phyloP scores from a whole-genome alignment of 2,113 vertebrate genomes.

The Sminthopsis crassicaudata region DNA sequence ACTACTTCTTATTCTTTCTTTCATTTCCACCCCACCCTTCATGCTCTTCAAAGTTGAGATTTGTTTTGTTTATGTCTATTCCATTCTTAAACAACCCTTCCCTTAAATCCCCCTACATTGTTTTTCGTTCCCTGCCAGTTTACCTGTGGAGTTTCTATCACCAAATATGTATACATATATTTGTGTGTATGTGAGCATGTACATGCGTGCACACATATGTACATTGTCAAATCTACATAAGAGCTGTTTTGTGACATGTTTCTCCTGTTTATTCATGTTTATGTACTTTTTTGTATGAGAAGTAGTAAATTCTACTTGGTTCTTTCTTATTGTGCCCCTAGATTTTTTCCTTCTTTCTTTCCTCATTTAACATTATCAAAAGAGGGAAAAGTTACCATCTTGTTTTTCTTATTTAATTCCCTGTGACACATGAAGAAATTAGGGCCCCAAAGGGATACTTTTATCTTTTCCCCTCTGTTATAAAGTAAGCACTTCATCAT shows the following conservation, averaged over 20 bases:
- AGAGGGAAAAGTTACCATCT: not conserved
- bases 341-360: not conserved
- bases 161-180: too few relatives aligned
- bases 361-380: not conserved
- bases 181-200: too few relatives aligned
- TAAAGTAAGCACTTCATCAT: not conserved
- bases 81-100: too few relatives aligned
- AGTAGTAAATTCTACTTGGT: not conserved
- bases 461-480: not conserved
- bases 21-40: not conserved
- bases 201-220: too few relatives aligned
- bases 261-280: not conserved
- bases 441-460: not conserved
- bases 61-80: not conserved
- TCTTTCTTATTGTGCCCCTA: not conserved
- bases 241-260: not conserved
- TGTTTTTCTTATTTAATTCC: not conserved
- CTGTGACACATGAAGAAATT: not conserved
- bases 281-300: not conserved
- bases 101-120: too few relatives aligned
- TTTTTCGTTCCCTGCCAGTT: not conserved
- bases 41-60: not conserved
- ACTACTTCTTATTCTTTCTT: too few relatives aligned
- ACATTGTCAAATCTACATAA: not conserved
- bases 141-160: not conserved